Conservation (phyloP, 2,797 vertebrate genomes). For the Lycodopsis pacificus region DNA sequence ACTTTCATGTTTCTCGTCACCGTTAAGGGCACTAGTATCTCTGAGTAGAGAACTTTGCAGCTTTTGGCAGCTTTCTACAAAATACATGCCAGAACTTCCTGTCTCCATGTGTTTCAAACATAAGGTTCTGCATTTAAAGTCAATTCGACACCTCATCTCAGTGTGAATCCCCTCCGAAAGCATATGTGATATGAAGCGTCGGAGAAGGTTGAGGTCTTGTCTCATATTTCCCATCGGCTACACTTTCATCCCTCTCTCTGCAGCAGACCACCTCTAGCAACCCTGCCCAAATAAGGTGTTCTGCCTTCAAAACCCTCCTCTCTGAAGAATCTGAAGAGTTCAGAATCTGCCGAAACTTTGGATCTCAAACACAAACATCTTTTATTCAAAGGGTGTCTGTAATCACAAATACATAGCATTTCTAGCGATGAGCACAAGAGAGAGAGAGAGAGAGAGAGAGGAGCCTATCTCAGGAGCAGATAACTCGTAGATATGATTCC, state of each 20-base stretch:
- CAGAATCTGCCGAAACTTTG: slow-evolving; percentile 80
- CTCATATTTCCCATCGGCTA: slow-evolving; percentile 83
- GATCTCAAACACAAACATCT: slow-evolving; percentile 82
- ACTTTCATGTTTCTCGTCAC: slow-evolving; percentile 11
- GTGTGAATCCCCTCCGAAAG: slow-evolving; percentile 76
- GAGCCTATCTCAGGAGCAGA: slow-evolving; percentile 85
- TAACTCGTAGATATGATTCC: slow-evolving; percentile 96
- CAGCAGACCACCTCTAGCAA: slow-evolving; percentile 79
- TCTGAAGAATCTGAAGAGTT: slow-evolving; percentile 80
- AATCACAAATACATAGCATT: slow-evolving; percentile 86
- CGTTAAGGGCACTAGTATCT: slow-evolving; percentile 38
- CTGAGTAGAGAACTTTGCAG: slow-evolving; percentile 59
- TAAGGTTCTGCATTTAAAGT: slow-evolving; percentile 80
- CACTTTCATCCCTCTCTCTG: slow-evolving; percentile 81
- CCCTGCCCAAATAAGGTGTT: slow-evolving; percentile 80
- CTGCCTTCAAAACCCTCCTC: slow-evolving; percentile 73
- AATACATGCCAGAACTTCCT: slow-evolving; percentile 63
- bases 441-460: slow-evolving; percentile 68
- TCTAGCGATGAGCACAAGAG: slow-evolving; percentile 80
- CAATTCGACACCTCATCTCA: slow-evolving; percentile 81
- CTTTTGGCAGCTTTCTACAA: slow-evolving; percentile 68
- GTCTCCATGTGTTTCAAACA: slow-evolving; percentile 72
- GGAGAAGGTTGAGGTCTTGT: slow-evolving; percentile 81
- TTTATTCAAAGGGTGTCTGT: slow-evolving; percentile 85
- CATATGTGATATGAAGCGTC: slow-evolving; percentile 72